These are phyloP conservation scores for Nomada ferruginata DNA, from an alignment of 2,888 invertebrate genomes.

Conservation along the genomic window DNA sequence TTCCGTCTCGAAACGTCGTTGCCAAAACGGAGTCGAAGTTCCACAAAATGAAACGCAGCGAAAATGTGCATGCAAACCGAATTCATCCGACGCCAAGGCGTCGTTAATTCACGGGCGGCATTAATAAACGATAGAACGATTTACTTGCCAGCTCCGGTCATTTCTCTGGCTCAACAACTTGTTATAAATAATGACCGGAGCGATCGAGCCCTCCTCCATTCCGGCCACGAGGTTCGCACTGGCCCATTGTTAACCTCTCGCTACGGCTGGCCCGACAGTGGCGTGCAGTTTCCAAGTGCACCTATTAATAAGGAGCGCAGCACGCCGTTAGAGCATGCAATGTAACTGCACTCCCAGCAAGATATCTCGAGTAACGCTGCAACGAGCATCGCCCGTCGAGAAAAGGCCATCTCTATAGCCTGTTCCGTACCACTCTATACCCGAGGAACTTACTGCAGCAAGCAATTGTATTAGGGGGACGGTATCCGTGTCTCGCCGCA, in stretches of 20 bases:
- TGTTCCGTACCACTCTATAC: constrained; percentile 2
- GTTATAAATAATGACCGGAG: constrained; percentile 60
- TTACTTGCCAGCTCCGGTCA: constrained; percentile 22
- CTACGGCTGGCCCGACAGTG: constrained; percentile 5
- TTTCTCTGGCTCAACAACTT: constrained; percentile 32
- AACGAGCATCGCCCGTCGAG: constrained; percentile 47
- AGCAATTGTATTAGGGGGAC: constrained; percentile 71
- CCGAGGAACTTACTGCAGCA: constrained; percentile 47
- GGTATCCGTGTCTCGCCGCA: constrained; percentile 27
- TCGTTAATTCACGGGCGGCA: constrained; percentile 7
- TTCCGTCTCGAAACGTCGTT: too few relatives aligned
- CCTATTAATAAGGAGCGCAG: constrained; percentile 71
- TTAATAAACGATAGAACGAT: constrained; percentile 57
- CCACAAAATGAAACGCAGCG: too few relatives aligned
- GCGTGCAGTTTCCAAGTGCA: constrained; percentile 65
- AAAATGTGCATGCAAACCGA: neutral
- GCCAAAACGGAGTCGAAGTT: too few relatives aligned
- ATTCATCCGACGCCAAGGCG: constrained; percentile 1
- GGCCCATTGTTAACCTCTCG: constrained; percentile 68
- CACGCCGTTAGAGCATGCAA: constrained; percentile 61
- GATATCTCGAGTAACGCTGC: constrained; percentile 40
- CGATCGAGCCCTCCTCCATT: constrained; percentile 46
- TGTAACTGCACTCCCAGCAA: constrained; percentile 58
- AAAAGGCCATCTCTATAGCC: constrained; percentile 38
- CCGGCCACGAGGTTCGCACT: constrained; percentile 26